phyloP scores from a whole-genome alignment of 1,140 invertebrate genomes.

The Harlomillsia oculata region DNA sequence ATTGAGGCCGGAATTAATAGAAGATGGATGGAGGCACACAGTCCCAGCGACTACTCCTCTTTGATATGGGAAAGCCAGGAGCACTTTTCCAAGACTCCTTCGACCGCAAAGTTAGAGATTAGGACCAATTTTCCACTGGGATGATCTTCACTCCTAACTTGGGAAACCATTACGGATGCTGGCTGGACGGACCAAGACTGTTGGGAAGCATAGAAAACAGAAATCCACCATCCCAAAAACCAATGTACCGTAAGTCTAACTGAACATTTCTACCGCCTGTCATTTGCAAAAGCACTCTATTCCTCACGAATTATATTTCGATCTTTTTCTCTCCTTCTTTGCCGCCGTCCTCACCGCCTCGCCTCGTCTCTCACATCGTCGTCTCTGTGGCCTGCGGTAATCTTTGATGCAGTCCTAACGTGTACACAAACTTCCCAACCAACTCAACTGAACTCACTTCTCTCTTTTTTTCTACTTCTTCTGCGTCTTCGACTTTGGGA shows the following conservation, averaged over 20 bases:
- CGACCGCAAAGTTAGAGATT: constrained; percentile 33
- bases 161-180: constrained; percentile 4
- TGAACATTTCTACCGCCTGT: constrained; percentile 32
- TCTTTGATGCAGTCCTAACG: no score
- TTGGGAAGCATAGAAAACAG: constrained; percentile 24
- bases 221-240: constrained; percentile 26
- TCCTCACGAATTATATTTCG: constrained; percentile 32
- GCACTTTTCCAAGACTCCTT: constrained; percentile 20
- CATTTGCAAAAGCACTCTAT: constrained; percentile 35
- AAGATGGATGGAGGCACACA: no score
- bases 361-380: constrained; percentile 12
- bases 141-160: constrained; percentile 27
- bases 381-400: no score
- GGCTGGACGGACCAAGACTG: constrained; percentile 2
- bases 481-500: no score
- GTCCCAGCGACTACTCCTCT: constrained; percentile 1
- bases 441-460: no score
- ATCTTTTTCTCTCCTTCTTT: constrained; percentile 25
- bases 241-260: constrained; percentile 32
- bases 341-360: not conserved
- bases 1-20: no score
- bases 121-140: constrained; percentile 33
- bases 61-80: constrained; percentile 9
- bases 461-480: no score
- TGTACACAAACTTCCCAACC: no score